Percentiles rank a stretch among this genome's conserved stretches.
These are phyloP conservation scores for Malaclemys terrapin DNA, from an alignment of 2,113 vertebrate genomes.

Conservation along the genomic window DNA sequence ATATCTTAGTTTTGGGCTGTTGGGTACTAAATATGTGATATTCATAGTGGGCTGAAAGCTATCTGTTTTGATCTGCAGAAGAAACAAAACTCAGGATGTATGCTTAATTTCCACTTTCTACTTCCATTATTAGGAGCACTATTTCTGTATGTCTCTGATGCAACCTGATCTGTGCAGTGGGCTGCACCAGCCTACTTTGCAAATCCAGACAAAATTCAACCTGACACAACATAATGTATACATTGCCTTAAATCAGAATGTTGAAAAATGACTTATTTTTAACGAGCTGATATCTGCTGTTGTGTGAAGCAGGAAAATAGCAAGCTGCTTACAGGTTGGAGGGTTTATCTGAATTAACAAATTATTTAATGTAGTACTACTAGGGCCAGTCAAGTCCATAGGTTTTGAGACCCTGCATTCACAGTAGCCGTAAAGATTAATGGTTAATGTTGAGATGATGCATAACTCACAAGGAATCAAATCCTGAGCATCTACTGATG, in stretches of 20 bases:
- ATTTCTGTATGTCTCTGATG: not conserved
- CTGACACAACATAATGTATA: not conserved
- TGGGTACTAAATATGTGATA: not conserved
- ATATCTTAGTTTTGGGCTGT: not conserved
- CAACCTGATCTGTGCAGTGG: not conserved
- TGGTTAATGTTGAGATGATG: not conserved
- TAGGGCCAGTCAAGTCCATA: not conserved
- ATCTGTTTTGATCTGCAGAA: not conserved
- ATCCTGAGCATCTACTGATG: rapidly evolving
- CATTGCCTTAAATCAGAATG: not conserved
- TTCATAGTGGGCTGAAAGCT: not conserved
- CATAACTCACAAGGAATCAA: rapidly evolving
- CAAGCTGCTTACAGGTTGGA: not conserved
- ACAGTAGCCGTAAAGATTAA: not conserved
- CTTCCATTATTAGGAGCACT: not conserved
- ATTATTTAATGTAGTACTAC: not conserved
- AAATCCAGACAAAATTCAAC: not conserved
- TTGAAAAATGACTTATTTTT: not conserved
- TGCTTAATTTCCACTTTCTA: not conserved
- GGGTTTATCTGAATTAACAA: not conserved
- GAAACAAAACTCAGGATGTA: not conserved
- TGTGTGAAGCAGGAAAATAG: not conserved
- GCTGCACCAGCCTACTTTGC: not conserved
- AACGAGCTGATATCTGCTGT: not conserved
- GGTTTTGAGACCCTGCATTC: not conserved